Evolutionary conservation across 2,888 invertebrate genomes (phyloP).

Genomic region (Eretmocerus hayati): DNA sequence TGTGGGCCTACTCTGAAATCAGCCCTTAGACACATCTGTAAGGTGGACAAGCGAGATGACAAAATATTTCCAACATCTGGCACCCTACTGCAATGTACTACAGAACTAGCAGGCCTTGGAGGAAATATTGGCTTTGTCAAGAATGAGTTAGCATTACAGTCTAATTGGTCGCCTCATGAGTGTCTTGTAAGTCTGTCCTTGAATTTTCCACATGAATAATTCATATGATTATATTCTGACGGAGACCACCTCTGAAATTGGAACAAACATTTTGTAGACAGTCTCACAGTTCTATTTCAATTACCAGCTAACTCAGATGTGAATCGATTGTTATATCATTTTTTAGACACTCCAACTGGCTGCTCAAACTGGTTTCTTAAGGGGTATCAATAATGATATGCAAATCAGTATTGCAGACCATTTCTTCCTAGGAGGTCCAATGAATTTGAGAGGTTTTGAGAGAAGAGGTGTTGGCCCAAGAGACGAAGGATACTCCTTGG

Average conservation of each 20-base stretch:
- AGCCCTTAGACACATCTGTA: slow-evolving; percentile 70
- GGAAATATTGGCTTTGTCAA: slow-evolving; percentile 88
- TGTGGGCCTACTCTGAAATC: slow-evolving; percentile 88
- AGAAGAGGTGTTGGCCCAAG: slow-evolving; percentile 83
- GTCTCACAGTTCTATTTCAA: too few relatives aligned
- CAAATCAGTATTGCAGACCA: slow-evolving; percentile 61
- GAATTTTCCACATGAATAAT: not conserved
- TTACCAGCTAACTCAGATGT: too few relatives aligned
- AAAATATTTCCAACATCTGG: slow-evolving; percentile 74
- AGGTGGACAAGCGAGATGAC: slow-evolving; percentile 74
- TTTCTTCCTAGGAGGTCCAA: slow-evolving; percentile 85
- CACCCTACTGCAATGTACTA: slow-evolving; percentile 61
- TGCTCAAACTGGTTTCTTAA: slow-evolving; percentile 63
- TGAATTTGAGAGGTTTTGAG: slow-evolving; percentile 80
- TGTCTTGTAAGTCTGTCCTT: slow-evolving; percentile 50
- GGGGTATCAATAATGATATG: slow-evolving; percentile 56
- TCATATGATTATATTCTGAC: not conserved
- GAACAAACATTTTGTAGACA: too few relatives aligned
- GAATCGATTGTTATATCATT: slow-evolving; percentile 1
- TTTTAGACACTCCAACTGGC: slow-evolving; percentile 65
- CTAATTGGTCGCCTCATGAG: slow-evolving; percentile 59
- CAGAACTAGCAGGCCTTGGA: slow-evolving; percentile 83
- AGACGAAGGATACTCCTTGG: slow-evolving; percentile 66
- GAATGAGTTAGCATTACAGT: slow-evolving; percentile 69
- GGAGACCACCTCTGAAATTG: too few relatives aligned